Percentiles rank a stretch among this genome's conserved stretches.
Conservation (phyloP, 2,797 vertebrate species). For the Muscicapa striata region DNA sequence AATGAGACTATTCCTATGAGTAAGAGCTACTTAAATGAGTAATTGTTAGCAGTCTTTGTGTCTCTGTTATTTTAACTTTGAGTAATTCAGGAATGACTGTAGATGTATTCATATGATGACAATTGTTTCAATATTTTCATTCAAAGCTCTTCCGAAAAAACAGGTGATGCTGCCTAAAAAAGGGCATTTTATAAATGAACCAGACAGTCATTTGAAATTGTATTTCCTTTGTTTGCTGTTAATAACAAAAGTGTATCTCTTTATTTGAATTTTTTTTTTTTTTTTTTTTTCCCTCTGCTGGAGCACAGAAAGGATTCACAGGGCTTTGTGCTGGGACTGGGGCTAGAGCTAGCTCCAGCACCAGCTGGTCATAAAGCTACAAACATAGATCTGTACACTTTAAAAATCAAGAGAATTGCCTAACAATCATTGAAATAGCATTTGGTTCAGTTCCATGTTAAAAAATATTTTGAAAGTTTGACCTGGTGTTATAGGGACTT, state of each 20-base stretch:
- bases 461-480: conserved; percentile 47
- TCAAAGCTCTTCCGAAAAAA: conserved; percentile 5
- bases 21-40: conserved; percentile 47
- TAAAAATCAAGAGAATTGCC: conserved; percentile 55
- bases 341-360: not conserved
- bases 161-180: conserved; percentile 43
- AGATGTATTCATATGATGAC: not conserved
- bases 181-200: conserved; percentile 3
- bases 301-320: not conserved
- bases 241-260: not conserved
- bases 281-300: not conserved
- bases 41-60: conserved; percentile 23
- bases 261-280: not conserved
- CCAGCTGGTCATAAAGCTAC: conserved; percentile 30
- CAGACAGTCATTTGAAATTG: not conserved
- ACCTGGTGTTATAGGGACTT: conserved; percentile 51
- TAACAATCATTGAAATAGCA: conserved; percentile 53
- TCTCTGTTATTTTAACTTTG: conserved; percentile 57
- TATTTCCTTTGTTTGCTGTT: conserved; percentile 46
- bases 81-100: conserved; percentile 63
- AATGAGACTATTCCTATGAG: conserved; percentile 18
- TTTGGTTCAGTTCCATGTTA: conserved; percentile 47
- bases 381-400: not conserved
- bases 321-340: not conserved
- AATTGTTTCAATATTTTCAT: conserved; percentile 45